Conservation (phyloP, 2,888 invertebrate species). For the Quadriops clusia region DNA sequence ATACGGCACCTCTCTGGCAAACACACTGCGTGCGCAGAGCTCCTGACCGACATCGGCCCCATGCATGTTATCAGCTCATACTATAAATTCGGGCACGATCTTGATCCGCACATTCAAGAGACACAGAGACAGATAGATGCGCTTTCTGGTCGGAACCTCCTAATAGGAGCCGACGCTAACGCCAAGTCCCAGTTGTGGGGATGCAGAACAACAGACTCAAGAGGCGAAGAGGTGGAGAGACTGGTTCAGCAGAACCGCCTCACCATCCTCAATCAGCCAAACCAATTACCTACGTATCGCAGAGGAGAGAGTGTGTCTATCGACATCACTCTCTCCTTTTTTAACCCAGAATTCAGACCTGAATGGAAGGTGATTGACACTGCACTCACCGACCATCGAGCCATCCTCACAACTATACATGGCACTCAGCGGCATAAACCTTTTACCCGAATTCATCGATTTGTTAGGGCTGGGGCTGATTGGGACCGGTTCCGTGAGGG, state of each 20-base stretch:
- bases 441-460: neutral
- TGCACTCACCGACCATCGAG: too few species aligned
- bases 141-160: neutral
- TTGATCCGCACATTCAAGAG: neutral
- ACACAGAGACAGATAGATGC: neutral
- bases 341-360: too few species aligned
- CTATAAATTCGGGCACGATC: conserved; percentile 5
- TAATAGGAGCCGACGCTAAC: conserved; percentile 9
- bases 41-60: too few species aligned
- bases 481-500: neutral
- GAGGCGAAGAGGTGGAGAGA: conserved; percentile 7
- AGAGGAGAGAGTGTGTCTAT: too few species aligned
- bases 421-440: too few species aligned
- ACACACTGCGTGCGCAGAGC: too few species aligned
- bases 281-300: conserved; percentile 4
- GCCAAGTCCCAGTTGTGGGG: conserved; percentile 10
- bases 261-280: conserved; percentile 1
- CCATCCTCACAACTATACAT: too few species aligned
- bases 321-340: too few species aligned
- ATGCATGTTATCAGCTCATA: conserved; percentile 7
- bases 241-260: conserved; percentile 5
- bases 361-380: too few species aligned
- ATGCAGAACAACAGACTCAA: conserved; percentile 4
- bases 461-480: conserved; percentile 1
- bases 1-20: too few species aligned